These are phyloP conservation scores for Sander lucioperca DNA, from an alignment of 2,113 vertebrate genomes.

Conservation along the genomic window DNA sequence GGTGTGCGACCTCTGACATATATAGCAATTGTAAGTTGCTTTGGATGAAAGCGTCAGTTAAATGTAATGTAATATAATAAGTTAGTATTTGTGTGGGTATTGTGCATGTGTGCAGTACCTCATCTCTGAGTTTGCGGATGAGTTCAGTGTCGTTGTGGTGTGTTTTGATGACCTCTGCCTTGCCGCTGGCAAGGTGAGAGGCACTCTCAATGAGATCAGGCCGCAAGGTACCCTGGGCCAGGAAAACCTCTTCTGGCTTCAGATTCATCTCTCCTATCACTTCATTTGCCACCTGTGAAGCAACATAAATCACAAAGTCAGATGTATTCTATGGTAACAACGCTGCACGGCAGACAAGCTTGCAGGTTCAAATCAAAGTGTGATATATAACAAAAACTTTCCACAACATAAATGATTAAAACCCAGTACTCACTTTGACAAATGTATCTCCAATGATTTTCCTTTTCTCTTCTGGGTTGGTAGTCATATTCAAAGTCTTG, in stretches of 20 bases:
- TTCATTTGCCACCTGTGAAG: constrained; percentile 94
- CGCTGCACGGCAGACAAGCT: neutral
- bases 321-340: neutral
- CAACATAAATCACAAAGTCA: constrained; percentile 11
- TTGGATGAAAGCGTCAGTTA: no score
- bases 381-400: neutral
- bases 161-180: constrained; percentile 98
- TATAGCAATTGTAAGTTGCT: no score
- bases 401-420: neutral
- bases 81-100: neutral
- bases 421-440: constrained; percentile 88
- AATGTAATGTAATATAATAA: no score
- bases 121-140: constrained; percentile 95
- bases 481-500: constrained; percentile 99
- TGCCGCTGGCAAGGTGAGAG: constrained; percentile 93
- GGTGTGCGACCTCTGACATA: no score
- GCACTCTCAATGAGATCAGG: constrained; percentile 98
- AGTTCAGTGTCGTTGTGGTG: constrained; percentile 99
- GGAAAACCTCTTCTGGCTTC: constrained; percentile 96
- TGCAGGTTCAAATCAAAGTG: neutral
- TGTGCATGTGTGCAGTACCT: constrained; percentile 81
- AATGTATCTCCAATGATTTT: constrained; percentile 99
- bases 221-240: constrained; percentile 96
- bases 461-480: constrained; percentile 98
- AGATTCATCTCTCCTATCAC: constrained; percentile 99